Evolutionary conservation across 2,888 invertebrate genomes (phyloP).

Genomic region (Aleiodes leptofemur): DNA sequence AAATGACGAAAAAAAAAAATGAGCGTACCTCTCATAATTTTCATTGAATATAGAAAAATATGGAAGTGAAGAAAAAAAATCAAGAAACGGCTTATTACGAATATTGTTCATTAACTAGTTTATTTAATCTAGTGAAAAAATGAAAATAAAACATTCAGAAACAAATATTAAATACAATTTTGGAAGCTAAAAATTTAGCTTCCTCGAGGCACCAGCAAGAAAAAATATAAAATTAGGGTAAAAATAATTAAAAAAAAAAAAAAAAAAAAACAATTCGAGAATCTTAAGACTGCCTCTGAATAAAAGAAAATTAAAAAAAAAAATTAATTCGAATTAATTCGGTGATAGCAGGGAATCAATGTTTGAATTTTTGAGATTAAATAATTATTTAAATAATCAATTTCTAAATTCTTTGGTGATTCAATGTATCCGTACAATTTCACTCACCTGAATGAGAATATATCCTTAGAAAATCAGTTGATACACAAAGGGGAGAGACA

Average conservation of each 20-base stretch:
- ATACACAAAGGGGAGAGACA: neutral
- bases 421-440: conserved; percentile 22
- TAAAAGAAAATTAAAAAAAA: conserved; percentile 33
- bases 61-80: conserved; percentile 3
- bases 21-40: neutral
- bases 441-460: conserved; percentile 8
- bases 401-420: conserved; percentile 3
- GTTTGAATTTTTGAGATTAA: conserved; percentile 10
- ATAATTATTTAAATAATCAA: neutral
- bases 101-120: neutral
- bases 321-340: conserved; percentile 3
- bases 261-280: conserved; percentile 37
- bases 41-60: too few relatives aligned
- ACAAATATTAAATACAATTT: too few relatives aligned
- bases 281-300: conserved; percentile 44
- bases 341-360: conserved; percentile 31
- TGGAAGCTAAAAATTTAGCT: neutral
- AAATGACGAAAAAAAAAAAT: neutral
- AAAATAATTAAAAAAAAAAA: conserved; percentile 24
- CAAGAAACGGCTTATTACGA: conserved; percentile 15
- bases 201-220: conserved; percentile 10
- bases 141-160: neutral
- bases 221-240: neutral
- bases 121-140: neutral
- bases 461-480: neutral